Evolutionary conservation across 2,888 invertebrate species (phyloP).

Genomic region (Ornithoptera alexandrae): DNA sequence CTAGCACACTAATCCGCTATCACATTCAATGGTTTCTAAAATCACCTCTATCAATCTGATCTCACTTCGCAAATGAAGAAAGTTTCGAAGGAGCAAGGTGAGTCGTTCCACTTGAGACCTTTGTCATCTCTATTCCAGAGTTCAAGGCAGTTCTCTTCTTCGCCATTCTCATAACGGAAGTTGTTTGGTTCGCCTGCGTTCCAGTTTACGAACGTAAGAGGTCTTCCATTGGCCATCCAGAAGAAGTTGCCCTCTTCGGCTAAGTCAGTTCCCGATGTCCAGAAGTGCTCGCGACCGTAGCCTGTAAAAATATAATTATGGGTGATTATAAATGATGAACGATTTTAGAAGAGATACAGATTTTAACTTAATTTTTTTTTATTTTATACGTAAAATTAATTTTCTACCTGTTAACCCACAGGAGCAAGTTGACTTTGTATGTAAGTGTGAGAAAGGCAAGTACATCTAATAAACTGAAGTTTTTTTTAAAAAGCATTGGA

Average conservation of each 20-base stretch:
- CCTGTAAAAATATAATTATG: conserved; percentile 73
- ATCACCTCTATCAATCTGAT: conserved; percentile 57
- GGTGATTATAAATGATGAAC: background rate
- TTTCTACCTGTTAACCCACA: too few species aligned
- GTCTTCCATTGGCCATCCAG: conserved; percentile 95
- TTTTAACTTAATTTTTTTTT: too few species aligned
- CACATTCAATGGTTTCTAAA: conserved; percentile 41
- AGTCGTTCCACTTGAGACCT: conserved; percentile 96
- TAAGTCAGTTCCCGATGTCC: conserved; percentile 95
- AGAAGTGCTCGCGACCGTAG: conserved; percentile 94
- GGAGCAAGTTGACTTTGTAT: too few species aligned
- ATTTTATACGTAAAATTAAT: too few species aligned
- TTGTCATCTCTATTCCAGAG: conserved; percentile 95
- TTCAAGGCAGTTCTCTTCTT: conserved; percentile 95
- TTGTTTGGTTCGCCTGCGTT: conserved; percentile 96
- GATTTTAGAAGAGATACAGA: too few species aligned
- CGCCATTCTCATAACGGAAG: conserved; percentile 95
- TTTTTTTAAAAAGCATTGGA: too few species aligned
- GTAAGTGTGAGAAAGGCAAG: too few species aligned
- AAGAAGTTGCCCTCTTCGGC: conserved; percentile 95
- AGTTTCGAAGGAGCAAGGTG: conserved; percentile 95
- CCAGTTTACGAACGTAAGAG: conserved; percentile 95
- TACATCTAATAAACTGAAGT: too few species aligned
- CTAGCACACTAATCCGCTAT: conserved; percentile 55
- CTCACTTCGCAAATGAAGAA: conserved; percentile 95